phyloP scores from a whole-genome alignment of 2,888 invertebrate species.

The Chrysomela aeneicollis region DNA sequence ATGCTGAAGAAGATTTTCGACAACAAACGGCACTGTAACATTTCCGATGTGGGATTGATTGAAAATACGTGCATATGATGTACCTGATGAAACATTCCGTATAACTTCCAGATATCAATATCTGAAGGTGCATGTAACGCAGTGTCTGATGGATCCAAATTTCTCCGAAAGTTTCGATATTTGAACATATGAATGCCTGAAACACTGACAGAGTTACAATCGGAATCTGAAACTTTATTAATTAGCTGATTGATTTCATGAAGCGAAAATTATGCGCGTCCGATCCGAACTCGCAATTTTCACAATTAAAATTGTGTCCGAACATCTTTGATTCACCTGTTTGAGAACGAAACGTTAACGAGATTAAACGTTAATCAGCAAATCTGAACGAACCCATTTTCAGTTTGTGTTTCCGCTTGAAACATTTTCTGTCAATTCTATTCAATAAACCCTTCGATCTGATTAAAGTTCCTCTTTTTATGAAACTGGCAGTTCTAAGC shows the following conservation, averaged over 20 bases:
- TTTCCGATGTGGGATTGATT: too few species aligned
- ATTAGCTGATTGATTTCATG: conserved; percentile 17
- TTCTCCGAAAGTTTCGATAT: neutral
- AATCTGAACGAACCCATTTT: neutral
- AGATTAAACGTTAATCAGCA: conserved; percentile 3
- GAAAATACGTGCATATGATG: too few species aligned
- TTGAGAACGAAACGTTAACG: neutral
- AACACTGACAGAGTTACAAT: conserved; percentile 4
- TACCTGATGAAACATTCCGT: too few species aligned
- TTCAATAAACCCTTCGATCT: too few species aligned
- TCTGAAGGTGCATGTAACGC: neutral
- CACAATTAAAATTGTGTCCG: neutral
- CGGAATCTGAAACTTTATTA: conserved; percentile 11
- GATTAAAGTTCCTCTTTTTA: too few species aligned
- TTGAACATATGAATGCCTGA: neutral
- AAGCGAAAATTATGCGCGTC: neutral
- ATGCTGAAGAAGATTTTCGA: too few species aligned
- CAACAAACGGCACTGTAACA: too few species aligned
- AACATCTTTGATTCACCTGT: conserved; percentile 1
- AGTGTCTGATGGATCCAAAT: too few species aligned
- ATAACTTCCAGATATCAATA: neutral
- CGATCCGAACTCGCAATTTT: neutral
- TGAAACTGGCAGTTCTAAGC: too few species aligned
- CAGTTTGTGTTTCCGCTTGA: neutral
- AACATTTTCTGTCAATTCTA: too few species aligned